phyloP scores from a whole-genome alignment of 2,797 vertebrate species.

The Peromyscus melanophrys region DNA sequence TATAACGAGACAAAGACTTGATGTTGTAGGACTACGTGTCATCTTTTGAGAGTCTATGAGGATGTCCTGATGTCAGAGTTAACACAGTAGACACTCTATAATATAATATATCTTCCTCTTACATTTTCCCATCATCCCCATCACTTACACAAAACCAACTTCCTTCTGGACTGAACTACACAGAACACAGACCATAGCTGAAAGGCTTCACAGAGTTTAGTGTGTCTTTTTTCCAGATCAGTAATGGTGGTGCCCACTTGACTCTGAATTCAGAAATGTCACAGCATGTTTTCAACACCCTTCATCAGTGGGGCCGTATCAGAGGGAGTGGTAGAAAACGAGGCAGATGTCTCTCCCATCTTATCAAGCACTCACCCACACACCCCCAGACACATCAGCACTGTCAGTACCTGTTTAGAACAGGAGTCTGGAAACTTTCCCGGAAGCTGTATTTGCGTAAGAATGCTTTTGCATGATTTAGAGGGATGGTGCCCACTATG shows the following conservation, averaged over 20 bases:
- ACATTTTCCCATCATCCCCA: background rate
- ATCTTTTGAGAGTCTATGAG: background rate
- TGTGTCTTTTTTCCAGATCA: background rate
- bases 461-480: background rate
- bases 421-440: conserved; percentile 21
- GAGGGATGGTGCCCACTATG: background rate
- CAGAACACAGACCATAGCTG: background rate
- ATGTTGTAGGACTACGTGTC: background rate
- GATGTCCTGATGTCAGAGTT: background rate
- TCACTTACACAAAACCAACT: background rate
- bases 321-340: background rate
- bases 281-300: background rate
- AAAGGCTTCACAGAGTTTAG: background rate
- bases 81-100: background rate
- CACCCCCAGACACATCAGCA: background rate
- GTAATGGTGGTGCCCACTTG: background rate
- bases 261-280: background rate
- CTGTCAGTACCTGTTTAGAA: background rate
- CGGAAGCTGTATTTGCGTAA: conserved; percentile 50
- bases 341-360: background rate
- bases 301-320: background rate
- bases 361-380: background rate
- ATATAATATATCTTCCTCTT: background rate
- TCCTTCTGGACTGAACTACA: background rate
- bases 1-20: background rate